phyloP scores from a whole-genome alignment of 2,888 invertebrate genomes.

The Agonum fuliginosum region DNA sequence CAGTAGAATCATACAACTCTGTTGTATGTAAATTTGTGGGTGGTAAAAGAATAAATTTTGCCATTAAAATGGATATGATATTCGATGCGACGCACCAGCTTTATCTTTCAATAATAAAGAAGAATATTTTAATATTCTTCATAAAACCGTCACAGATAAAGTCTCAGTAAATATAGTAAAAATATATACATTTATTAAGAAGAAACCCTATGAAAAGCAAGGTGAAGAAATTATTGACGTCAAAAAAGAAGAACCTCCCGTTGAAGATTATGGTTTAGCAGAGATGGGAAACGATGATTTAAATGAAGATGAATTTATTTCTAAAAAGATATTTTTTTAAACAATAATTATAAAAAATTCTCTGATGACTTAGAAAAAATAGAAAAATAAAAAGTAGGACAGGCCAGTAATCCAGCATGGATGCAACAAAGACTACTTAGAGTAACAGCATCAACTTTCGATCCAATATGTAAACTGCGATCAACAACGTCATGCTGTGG shows the following conservation, averaged over 20 bases:
- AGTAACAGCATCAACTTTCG: conserved; percentile 27
- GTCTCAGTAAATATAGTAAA: background rate
- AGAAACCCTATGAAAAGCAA: conserved; percentile 1
- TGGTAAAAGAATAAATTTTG: background rate
- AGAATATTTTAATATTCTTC: conserved; percentile 15
- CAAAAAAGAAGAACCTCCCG: conserved; percentile 22
- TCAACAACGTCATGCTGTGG: background rate
- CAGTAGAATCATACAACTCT: conserved; percentile 8
- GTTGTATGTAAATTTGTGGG: conserved; percentile 19
- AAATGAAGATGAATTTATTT: too few relatives aligned
- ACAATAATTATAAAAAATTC: too few relatives aligned
- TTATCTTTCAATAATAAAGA: background rate
- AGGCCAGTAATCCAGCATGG: too few relatives aligned
- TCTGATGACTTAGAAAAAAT: too few relatives aligned
- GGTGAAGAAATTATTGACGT: conserved; percentile 21
- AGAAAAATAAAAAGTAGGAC: too few relatives aligned
- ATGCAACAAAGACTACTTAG: too few relatives aligned
- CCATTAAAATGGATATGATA: conserved; percentile 5
- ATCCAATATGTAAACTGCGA: conserved; percentile 16
- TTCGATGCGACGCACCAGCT: background rate
- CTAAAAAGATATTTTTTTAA: too few relatives aligned
- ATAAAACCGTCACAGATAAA: conserved; percentile 1
- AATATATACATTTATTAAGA: conserved; percentile 16
- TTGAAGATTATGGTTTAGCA: conserved; percentile 16
- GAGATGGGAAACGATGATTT: too few relatives aligned